Evolutionary conservation across 2,113 vertebrate genomes (phyloP).

Genomic region (Nothoprocta perdicaria): DNA sequence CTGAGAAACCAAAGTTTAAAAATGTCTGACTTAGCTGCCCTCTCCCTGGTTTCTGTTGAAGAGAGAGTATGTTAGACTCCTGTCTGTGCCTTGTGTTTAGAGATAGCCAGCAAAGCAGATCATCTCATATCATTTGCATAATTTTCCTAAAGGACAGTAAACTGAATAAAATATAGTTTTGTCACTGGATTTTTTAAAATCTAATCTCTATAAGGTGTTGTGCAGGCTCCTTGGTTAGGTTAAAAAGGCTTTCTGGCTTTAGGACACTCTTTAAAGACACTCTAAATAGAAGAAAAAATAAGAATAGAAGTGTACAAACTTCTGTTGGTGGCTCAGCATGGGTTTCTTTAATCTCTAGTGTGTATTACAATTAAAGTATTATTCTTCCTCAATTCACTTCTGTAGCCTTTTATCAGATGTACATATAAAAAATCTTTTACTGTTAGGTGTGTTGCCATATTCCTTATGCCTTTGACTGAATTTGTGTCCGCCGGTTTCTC

Average conservation of each 20-base stretch:
- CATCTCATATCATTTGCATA: not conserved
- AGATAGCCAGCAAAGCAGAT: not conserved
- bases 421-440: not conserved
- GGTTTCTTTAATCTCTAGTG: not conserved
- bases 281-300: too few species aligned
- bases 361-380: not conserved
- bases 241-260: not conserved
- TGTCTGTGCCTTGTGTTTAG: not conserved
- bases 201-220: not conserved
- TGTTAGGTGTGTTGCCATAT: accelerated
- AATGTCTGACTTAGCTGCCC: not conserved
- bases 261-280: not conserved
- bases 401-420: not conserved
- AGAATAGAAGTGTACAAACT: not conserved
- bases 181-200: not conserved
- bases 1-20: not conserved
- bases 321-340: not conserved
- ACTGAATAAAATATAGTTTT: not conserved
- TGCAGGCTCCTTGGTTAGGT: not conserved
- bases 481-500: not conserved
- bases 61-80: not conserved
- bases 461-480: not conserved
- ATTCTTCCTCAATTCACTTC: not conserved
- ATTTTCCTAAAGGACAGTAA: conserved; percentile 2
- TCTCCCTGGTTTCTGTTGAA: not conserved